phyloP scores from a whole-genome alignment of 2,113 vertebrate genomes.

The Turdus rufiventris region DNA sequence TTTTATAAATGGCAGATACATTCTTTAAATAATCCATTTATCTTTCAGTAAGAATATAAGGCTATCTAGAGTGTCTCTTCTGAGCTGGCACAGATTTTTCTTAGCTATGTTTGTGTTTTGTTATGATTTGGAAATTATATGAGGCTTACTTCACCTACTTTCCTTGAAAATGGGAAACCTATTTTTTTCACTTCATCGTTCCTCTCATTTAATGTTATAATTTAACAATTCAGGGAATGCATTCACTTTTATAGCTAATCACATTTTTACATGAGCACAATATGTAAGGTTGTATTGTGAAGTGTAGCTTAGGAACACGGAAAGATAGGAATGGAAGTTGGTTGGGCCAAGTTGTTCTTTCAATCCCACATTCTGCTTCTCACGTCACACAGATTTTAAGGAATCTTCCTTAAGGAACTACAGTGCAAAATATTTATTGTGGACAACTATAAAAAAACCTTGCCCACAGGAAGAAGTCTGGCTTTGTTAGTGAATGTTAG shows the following conservation, averaged over 20 bases:
- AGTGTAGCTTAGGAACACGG: neutral
- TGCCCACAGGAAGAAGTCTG: neutral
- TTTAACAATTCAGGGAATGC: neutral
- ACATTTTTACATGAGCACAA: neutral
- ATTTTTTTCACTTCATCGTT: neutral
- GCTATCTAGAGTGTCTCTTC: neutral
- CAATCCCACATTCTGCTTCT: neutral
- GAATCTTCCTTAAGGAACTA: neutral
- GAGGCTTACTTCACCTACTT: neutral
- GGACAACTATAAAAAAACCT: neutral
- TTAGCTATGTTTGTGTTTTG: neutral
- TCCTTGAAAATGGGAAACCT: neutral
- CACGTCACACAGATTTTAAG: neutral
- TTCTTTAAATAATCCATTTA: neutral
- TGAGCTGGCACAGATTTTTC: neutral
- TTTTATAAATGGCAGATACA: neutral
- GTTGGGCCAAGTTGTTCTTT: neutral
- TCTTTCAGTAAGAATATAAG: neutral
- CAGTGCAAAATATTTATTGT: neutral
- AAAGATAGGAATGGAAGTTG: neutral
- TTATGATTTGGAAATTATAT: neutral
- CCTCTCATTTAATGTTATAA: neutral
- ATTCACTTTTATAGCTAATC: neutral
- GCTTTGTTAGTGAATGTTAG: neutral
- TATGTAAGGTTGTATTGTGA: neutral